Conservation (phyloP, 2,797 vertebrate genomes). For the Syngnathus rostellatus region DNA sequence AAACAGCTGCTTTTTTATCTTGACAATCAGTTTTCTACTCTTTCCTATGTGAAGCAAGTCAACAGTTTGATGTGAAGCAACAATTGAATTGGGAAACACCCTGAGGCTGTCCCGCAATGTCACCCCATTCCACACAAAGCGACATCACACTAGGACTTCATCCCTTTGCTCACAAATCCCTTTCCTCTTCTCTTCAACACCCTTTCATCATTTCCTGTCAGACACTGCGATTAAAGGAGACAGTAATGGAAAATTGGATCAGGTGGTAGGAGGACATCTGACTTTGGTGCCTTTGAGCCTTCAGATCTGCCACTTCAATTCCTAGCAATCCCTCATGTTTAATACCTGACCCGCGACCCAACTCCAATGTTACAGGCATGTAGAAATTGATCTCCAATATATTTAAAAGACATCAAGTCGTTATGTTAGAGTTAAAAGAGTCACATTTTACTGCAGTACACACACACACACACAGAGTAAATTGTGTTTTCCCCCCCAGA, state of each 20-base stretch:
- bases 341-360: slow-evolving; percentile 8
- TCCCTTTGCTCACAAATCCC: slow-evolving; percentile 38
- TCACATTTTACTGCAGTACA: slow-evolving; percentile 33
- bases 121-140: slow-evolving; percentile 39
- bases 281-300: slow-evolving; percentile 33
- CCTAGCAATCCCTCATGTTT: slow-evolving; percentile 24
- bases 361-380: slow-evolving; percentile 12
- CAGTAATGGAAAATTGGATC: slow-evolving; percentile 51
- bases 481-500: slow-evolving; percentile 36
- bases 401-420: slow-evolving; percentile 29
- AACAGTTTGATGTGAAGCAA: slow-evolving; percentile 30
- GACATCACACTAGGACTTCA: slow-evolving; percentile 28
- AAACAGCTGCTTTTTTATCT: slow-evolving; percentile 1
- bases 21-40: background rate
- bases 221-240: slow-evolving; percentile 52
- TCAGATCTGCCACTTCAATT: slow-evolving; percentile 11
- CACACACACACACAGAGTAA: slow-evolving; percentile 22
- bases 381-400: slow-evolving; percentile 29
- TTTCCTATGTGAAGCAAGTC: background rate
- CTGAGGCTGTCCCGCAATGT: slow-evolving; percentile 29
- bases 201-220: slow-evolving; percentile 45
- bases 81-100: slow-evolving; percentile 25
- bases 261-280: slow-evolving; percentile 45
- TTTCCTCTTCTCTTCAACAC: slow-evolving; percentile 39
- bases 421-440: slow-evolving; percentile 28